Conservation (phyloP, 2,113 vertebrate species). For the Stegostoma tigrinum region DNA sequence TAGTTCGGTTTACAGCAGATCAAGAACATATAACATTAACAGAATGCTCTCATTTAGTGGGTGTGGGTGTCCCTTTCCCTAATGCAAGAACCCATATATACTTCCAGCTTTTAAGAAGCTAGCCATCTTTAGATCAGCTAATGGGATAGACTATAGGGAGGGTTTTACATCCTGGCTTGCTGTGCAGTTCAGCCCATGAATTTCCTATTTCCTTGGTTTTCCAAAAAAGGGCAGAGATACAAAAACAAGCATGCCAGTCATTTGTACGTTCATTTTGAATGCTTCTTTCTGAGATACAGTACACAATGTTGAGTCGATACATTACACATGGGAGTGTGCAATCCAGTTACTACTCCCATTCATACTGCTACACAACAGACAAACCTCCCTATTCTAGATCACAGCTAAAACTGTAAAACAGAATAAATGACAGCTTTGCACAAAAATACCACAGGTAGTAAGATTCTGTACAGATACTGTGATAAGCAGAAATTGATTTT, state of each 20-base stretch:
- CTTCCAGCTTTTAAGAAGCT: background rate
- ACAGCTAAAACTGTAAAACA: background rate
- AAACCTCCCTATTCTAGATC: background rate
- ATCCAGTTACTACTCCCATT: background rate
- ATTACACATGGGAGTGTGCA: background rate
- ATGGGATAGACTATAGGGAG: background rate
- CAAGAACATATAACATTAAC: background rate
- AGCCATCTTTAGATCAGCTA: background rate
- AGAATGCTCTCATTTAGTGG: background rate
- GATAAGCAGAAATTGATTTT: background rate
- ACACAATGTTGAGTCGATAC: background rate
- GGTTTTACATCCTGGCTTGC: background rate
- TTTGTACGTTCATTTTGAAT: background rate
- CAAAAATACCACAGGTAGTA: background rate
- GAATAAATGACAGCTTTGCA: background rate
- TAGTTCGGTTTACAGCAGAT: background rate
- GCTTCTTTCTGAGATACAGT: background rate
- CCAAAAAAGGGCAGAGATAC: background rate
- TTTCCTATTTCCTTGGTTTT: background rate
- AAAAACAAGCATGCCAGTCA: background rate
- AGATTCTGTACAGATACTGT: background rate
- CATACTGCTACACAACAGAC: background rate
- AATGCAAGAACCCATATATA: background rate
- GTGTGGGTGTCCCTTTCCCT: background rate
- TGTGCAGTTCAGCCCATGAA: background rate